Conservation (phyloP, 2,888 invertebrate species). For the Mimumesa dahlbomi region DNA sequence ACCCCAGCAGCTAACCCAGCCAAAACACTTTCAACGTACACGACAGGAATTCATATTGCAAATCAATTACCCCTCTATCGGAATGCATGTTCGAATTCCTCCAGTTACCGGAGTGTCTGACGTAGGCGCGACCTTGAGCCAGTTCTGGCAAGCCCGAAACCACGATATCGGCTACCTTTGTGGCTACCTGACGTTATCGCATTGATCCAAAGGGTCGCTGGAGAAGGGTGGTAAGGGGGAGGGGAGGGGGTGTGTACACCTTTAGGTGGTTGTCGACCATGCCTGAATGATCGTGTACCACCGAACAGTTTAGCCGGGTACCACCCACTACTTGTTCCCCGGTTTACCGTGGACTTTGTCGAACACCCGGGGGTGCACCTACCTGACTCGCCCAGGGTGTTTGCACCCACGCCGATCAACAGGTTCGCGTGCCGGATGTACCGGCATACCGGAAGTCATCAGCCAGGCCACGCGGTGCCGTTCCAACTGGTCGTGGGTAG, state of each 20-base stretch:
- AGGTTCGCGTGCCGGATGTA: conserved; percentile 78
- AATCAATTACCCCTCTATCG: conserved; percentile 34
- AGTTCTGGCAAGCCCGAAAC: conserved; percentile 30
- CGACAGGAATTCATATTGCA: conserved; percentile 29
- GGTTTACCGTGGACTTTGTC: conserved; percentile 1
- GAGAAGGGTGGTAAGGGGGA: too few relatives aligned
- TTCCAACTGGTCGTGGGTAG: conserved; percentile 22
- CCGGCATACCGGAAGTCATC: conserved; percentile 74
- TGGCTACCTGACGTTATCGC: conserved; percentile 32
- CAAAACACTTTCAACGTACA: too few relatives aligned
- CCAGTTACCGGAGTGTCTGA: conserved; percentile 46
- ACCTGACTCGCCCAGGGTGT: conserved; percentile 29
- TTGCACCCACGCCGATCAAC: conserved; percentile 67
- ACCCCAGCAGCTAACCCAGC: too few relatives aligned
- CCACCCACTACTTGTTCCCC: conserved; percentile 8
- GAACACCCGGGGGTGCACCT: conserved; percentile 33
- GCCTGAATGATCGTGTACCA: conserved; percentile 16
- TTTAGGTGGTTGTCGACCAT: conserved; percentile 5
- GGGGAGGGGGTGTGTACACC: background rate
- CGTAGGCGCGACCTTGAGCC: conserved; percentile 57
- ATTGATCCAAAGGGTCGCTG: conserved; percentile 28
- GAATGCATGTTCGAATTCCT: conserved; percentile 52
- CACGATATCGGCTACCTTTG: conserved; percentile 24
- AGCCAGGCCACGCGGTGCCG: conserved; percentile 53
- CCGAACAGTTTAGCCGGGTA: conserved; percentile 6